A percentile compares a stretch with the other conserved stretches of the same genome.
Conservation (phyloP, 2,797 vertebrate genomes). For the Acanthurus leucopareius region DNA sequence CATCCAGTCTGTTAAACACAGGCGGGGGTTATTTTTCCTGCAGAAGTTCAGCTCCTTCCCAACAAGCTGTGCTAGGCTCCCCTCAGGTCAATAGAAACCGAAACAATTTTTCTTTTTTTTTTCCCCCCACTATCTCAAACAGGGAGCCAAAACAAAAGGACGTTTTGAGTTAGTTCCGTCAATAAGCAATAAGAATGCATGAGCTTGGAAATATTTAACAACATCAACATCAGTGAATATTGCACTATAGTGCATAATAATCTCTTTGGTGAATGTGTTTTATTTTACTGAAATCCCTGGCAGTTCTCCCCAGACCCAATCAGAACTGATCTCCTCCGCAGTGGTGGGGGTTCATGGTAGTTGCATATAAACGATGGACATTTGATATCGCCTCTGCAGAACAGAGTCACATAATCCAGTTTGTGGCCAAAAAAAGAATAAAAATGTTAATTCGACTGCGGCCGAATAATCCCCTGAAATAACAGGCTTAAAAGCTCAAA, state of each 20-base stretch:
- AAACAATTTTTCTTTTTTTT: conserved; percentile 45
- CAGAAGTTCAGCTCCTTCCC: conserved; percentile 53
- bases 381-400: conserved; percentile 80
- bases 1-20: conserved; percentile 58
- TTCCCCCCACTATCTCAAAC: conserved; percentile 36
- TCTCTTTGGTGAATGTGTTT: conserved; percentile 67
- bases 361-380: conserved; percentile 80
- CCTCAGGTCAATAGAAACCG: conserved; percentile 56
- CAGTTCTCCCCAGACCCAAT: conserved; percentile 68
- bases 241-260: conserved; percentile 51
- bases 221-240: conserved; percentile 48
- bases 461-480: conserved; percentile 87
- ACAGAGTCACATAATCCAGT: conserved; percentile 85
- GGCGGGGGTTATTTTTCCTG: conserved; percentile 49
- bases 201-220: conserved; percentile 38
- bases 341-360: conserved; percentile 70
- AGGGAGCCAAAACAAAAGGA: conserved; percentile 34
- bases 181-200: conserved; percentile 42
- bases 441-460: conserved; percentile 86
- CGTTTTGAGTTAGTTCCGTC: conserved; percentile 43
- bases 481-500: conserved; percentile 89
- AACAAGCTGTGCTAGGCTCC: conserved; percentile 53
- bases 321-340: conserved; percentile 55
- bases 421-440: conserved; percentile 84
- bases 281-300: conserved; percentile 52